A percentile compares a stretch with the other conserved stretches of the same genome.
Evolutionary conservation across 2,888 invertebrate species (phyloP).

Genomic region (Clanis bilineata): DNA sequence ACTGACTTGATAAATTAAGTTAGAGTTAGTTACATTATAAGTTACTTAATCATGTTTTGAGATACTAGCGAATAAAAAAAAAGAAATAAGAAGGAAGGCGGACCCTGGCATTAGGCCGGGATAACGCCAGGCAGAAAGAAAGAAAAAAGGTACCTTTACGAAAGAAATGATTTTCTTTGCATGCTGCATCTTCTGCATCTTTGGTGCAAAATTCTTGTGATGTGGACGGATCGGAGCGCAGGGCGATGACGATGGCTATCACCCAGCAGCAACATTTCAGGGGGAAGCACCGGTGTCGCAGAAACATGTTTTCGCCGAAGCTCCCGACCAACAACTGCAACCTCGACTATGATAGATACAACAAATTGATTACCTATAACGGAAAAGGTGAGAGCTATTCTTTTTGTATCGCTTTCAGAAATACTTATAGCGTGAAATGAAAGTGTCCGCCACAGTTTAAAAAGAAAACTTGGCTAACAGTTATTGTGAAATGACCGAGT

Average conservation of each 20-base stretch:
- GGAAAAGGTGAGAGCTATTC: constrained; percentile 53
- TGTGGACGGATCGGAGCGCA: constrained; percentile 36
- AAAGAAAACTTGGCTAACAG: constrained; percentile 43
- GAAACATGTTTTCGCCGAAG: constrained; percentile 57
- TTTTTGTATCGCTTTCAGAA: constrained; percentile 51
- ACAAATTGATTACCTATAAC: constrained; percentile 56
- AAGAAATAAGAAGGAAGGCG: too few species aligned
- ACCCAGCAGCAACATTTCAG: constrained; percentile 53
- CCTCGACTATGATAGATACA: constrained; percentile 33
- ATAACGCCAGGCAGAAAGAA: too few species aligned
- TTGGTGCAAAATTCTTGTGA: constrained; percentile 56
- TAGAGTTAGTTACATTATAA: too few species aligned
- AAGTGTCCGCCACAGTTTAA: constrained; percentile 47
- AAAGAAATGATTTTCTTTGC: constrained; percentile 42
- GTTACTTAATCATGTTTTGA: too few species aligned
- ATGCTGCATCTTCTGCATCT: constrained; percentile 38
- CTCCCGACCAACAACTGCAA: constrained; percentile 49
- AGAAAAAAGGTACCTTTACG: constrained; percentile 40
- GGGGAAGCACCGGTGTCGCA: constrained; percentile 46
- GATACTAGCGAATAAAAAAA: too few species aligned
- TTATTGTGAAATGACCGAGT: constrained; percentile 24
- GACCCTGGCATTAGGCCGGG: too few species aligned
- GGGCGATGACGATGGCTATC: constrained; percentile 46
- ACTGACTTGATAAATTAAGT: too few species aligned
- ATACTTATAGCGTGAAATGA: constrained; percentile 66